Evolutionary conservation across 2,797 vertebrate species (phyloP), one percentile per base, ranked within the genome.

Genomic region (Scleropages formosus): DNA sequence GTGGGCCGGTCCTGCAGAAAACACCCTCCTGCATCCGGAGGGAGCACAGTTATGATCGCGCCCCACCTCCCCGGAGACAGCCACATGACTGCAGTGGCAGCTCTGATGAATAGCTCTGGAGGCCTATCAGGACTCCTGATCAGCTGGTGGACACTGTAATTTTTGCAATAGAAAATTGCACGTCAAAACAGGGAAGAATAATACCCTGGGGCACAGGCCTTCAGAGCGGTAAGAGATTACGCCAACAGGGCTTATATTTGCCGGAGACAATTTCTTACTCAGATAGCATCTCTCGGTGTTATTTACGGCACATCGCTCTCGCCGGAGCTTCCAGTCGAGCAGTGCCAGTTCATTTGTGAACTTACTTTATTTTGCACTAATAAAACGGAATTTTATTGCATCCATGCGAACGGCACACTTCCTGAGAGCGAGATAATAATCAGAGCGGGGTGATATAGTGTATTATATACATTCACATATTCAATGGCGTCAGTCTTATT

Each of bases 11-110:
- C 87, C 79, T 76, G 88, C 62, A 85, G 66, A 78, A 91, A 79
- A 80, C 94, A 95, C 1, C 94, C 94, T 58, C 94, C 94, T 95
- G 81, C 31, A 67, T 39, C 31, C 31, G 83, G 82, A 84, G 20
- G 58, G 15, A 69, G 75, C 62, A 80, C 51, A 71, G 6, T 39
- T 39, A 39, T 39, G 31, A 39, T 2, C 31, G 31, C 31, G 31
- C 31, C 31, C 6, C 31, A 2, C 39, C 31, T 31, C 31, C 31
- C 31, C 2, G 39, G 31, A 39, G 31, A 39, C 31, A 2, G 6
- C 31, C 31, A 39, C 31, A 31, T 31, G 31, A 39, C 31, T 31
- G 31, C 31, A 39, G 6, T 53, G 64, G 56, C 59, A n/a, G 20
- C n/a, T 31, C 72, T 74, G 64, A 78, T n/a, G 51, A 74, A 78